Conservation (phyloP, 2,113 vertebrate genomes). For the Neogale vison region DNA sequence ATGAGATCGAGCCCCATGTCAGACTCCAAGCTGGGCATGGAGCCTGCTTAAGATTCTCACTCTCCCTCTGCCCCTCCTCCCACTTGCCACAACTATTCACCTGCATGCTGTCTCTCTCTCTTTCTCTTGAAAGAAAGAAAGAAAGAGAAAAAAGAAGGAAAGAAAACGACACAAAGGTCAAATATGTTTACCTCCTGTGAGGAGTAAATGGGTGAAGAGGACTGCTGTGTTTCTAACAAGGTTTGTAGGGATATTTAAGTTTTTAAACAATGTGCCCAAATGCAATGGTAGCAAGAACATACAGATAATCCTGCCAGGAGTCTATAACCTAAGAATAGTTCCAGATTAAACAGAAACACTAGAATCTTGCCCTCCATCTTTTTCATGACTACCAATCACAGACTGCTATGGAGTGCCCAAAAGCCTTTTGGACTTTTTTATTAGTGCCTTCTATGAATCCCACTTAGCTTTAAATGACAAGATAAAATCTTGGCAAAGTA, state of each 20-base stretch:
- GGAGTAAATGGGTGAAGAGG: background rate
- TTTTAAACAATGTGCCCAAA: background rate
- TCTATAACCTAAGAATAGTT: background rate
- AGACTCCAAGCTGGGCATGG: background rate
- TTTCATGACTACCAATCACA: constrained; percentile 17
- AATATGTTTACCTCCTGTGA: background rate
- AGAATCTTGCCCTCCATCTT: background rate
- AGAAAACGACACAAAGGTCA: background rate
- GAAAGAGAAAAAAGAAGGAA: background rate
- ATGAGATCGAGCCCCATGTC: background rate
- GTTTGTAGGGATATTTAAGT: background rate
- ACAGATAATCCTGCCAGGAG: background rate
- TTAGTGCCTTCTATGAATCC: constrained; percentile 30
- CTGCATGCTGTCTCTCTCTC: background rate
- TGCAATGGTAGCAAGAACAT: background rate
- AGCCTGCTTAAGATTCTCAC: background rate
- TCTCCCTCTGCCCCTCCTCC: background rate
- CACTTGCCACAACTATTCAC: background rate
- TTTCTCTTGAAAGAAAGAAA: background rate
- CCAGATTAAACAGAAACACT: constrained; percentile 43
- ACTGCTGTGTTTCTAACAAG: background rate
- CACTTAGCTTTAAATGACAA: constrained; percentile 39
- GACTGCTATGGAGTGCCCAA: background rate
- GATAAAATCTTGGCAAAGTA: constrained; percentile 49
- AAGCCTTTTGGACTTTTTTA: constrained; percentile 1